Percentiles rank a stretch among this genome's conserved stretches.
These are phyloP conservation scores for Ophion slaviceki DNA, from an alignment of 2,888 invertebrate species.

Conservation along the genomic window DNA sequence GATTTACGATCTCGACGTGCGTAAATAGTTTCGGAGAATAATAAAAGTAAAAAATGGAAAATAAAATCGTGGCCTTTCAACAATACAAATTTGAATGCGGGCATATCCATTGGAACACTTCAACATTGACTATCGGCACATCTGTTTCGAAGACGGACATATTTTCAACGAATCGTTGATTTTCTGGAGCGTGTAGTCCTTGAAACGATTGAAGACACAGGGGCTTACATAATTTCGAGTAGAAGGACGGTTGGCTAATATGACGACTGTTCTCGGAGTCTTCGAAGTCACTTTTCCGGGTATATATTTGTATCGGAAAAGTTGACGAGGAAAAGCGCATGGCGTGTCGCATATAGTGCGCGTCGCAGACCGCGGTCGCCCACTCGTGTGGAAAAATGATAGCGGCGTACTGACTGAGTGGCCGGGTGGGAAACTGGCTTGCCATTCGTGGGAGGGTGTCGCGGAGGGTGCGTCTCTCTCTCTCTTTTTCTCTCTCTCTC, in stretches of 20 bases:
- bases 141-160: no score
- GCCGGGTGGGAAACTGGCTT: constrained; percentile 67
- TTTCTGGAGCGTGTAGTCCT: not conserved
- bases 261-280: not conserved
- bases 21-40: no score
- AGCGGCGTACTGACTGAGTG: constrained; percentile 83
- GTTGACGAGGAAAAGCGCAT: constrained; percentile 58
- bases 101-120: no score
- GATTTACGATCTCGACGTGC: no score
- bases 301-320: constrained; percentile 35
- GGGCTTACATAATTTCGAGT: not conserved
- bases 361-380: constrained; percentile 77
- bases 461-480: constrained; percentile 48
- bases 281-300: not conserved
- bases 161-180: not conserved
- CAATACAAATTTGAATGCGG: no score
- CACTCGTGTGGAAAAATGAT: constrained; percentile 87
- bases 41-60: no score
- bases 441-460: constrained; percentile 53
- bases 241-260: not conserved
- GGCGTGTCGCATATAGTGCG: constrained; percentile 56
- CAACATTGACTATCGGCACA: no score
- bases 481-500: constrained; percentile 48
- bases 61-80: no score
- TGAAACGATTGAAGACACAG: not conserved